phyloP scores from a whole-genome alignment of 2,113 vertebrate genomes.

The Paramisgurnus dabryanus region DNA sequence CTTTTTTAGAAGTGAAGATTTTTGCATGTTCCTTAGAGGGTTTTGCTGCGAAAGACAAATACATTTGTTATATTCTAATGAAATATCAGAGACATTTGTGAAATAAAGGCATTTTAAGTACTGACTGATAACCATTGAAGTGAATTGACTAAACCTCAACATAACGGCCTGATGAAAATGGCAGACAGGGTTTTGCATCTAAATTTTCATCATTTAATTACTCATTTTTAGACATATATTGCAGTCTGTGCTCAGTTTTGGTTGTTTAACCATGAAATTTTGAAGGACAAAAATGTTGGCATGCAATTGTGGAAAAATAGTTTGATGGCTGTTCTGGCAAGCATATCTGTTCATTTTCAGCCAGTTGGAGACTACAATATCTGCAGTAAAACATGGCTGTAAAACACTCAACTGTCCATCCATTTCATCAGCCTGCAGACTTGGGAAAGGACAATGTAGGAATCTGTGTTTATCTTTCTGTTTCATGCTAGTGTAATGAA shows the following conservation, averaged over 20 bases:
- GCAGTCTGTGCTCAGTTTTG: slow-evolving; percentile 12
- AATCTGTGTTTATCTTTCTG: slow-evolving; percentile 17
- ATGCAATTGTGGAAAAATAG: slow-evolving; percentile 3
- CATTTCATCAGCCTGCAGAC: slow-evolving; percentile 17
- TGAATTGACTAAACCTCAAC: no score
- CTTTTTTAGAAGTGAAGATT: no score
- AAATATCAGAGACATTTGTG: no score
- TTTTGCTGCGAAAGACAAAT: no score
- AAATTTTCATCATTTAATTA: no score
- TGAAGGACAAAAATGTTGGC: slow-evolving; percentile 23
- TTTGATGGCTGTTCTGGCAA: slow-evolving; percentile 18
- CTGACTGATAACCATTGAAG: no score
- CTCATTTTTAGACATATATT: no score
- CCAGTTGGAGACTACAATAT: background rate
- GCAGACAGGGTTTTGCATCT: no score
- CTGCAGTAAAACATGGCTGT: background rate
- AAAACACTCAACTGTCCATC: slow-evolving; percentile 7
- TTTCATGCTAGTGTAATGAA: slow-evolving; percentile 43
- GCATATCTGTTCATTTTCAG: slow-evolving; percentile 3
- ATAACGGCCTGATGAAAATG: no score
- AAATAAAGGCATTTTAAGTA: no score
- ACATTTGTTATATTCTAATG: no score
- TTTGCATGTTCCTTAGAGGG: no score
- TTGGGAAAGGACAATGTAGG: slow-evolving; percentile 31
- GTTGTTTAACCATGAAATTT: background rate